Conservation (phyloP, 2,797 vertebrate genomes). For the Anguilla obscura region DNA sequence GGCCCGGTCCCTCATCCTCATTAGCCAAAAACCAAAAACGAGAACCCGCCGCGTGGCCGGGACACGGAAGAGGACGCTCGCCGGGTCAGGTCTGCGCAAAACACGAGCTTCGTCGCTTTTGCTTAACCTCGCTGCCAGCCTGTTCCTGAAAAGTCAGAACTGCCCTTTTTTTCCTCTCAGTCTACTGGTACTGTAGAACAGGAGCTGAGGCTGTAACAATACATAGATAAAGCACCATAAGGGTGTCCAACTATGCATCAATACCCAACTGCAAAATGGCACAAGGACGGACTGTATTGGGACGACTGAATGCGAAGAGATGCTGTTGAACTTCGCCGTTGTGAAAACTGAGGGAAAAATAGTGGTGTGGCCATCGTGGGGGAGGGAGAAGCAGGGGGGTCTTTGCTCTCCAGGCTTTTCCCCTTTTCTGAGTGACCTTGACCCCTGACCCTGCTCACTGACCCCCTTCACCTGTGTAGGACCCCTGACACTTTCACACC, state of each 20-base stretch:
- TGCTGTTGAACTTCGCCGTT: not conserved
- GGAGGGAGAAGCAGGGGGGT: not conserved
- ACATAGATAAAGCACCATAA: not conserved
- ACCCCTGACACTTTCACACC: constrained; percentile 2
- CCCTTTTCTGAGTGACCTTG: constrained; percentile 6
- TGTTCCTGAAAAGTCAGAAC: not conserved
- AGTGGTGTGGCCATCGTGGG: not conserved
- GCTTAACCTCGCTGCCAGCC: not conserved
- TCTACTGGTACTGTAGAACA: not conserved
- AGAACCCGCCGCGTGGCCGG: not conserved
- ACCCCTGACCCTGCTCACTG: not conserved
- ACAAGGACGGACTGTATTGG: not conserved
- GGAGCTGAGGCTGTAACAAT: not conserved
- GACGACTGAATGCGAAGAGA: not conserved
- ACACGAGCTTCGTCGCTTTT: not conserved
- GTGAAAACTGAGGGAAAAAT: not conserved
- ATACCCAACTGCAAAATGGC: not conserved
- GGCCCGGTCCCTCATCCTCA: not conserved
- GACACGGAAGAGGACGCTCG: not conserved
- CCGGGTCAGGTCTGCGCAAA: not conserved
- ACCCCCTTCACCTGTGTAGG: not conserved
- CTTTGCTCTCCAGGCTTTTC: not conserved
- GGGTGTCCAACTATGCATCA: not conserved
- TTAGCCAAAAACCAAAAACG: not conserved
- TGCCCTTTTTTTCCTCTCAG: not conserved